Evolutionary conservation across 2,888 invertebrate species (phyloP).

Genomic region (Drosophila monieri): DNA sequence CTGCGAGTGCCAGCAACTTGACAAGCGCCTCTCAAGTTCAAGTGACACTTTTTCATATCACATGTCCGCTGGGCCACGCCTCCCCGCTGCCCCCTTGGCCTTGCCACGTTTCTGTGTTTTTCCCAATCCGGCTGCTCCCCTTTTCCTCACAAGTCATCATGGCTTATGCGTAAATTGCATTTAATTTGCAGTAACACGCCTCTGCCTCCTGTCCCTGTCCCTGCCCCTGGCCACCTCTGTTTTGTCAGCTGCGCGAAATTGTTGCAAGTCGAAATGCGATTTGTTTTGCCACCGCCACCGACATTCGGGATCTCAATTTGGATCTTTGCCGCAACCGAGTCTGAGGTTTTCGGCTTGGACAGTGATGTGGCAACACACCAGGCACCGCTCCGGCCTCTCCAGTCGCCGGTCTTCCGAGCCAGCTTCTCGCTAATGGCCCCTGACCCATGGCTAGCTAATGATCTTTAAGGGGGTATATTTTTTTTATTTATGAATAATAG

Average conservation of each 20-base stretch:
- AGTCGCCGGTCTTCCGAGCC: no score
- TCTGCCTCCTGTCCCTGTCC: no score
- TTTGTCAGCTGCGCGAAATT: slow-evolving; percentile 26
- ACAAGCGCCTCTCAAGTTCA: slow-evolving; percentile 62
- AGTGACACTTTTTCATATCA: slow-evolving; percentile 73
- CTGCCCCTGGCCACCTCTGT: not conserved
- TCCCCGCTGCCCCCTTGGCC: not conserved
- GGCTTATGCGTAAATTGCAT: slow-evolving; percentile 70
- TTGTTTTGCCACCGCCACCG: slow-evolving; percentile 17
- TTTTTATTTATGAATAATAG: not conserved
- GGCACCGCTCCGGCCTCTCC: no score
- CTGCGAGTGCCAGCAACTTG: slow-evolving; percentile 12
- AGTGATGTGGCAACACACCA: slow-evolving; percentile 16
- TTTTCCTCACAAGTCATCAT: slow-evolving; percentile 39
- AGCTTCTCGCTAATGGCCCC: not conserved
- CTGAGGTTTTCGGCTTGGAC: slow-evolving; percentile 1
- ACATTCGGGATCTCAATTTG: slow-evolving; percentile 24
- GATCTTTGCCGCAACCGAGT: slow-evolving; percentile 2
- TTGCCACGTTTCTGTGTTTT: slow-evolving; percentile 28
- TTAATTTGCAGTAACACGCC: slow-evolving; percentile 54
- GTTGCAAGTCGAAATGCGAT: slow-evolving; percentile 29
- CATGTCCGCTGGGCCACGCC: slow-evolving; percentile 49
- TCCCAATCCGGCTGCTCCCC: slow-evolving; percentile 15
- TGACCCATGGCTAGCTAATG: not conserved
- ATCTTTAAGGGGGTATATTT: not conserved